Conservation (phyloP, 2,888 invertebrate species). For the Apoderus coryli region DNA sequence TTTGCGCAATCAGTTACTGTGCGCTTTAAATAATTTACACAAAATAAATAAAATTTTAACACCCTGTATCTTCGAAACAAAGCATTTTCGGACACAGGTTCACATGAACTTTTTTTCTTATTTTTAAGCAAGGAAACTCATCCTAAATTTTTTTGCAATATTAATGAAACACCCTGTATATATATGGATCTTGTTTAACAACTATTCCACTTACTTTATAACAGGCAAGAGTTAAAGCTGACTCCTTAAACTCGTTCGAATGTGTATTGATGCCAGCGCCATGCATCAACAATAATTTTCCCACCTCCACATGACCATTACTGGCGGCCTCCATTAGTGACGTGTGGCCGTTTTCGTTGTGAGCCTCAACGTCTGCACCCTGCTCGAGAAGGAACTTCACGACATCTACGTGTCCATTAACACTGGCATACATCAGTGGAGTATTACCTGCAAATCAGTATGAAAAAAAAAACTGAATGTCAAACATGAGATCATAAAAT, state of each 20-base stretch:
- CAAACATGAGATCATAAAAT: too few species aligned
- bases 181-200: too few species aligned
- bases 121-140: too few species aligned
- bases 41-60: too few species aligned
- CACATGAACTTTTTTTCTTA: too few species aligned
- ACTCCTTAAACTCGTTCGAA: constrained; percentile 98
- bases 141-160: too few species aligned
- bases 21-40: too few species aligned
- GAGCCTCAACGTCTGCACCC: constrained; percentile 92
- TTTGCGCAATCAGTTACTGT: too few species aligned
- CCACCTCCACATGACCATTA: constrained; percentile 86
- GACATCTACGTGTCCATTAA: constrained; percentile 66
- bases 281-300: constrained; percentile 78
- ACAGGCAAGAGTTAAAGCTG: constrained; percentile 65
- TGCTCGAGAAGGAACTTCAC: constrained; percentile 59
- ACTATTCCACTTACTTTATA: too few species aligned
- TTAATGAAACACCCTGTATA: too few species aligned
- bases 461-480: constrained; percentile 6
- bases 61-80: too few species aligned
- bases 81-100: too few species aligned
- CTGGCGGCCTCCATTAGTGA: constrained; percentile 98
- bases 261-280: constrained; percentile 98
- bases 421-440: constrained; percentile 92
- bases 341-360: constrained; percentile 98
- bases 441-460: constrained; percentile 75